Conservation (phyloP, 2,113 vertebrate species). For the Antechinus flavipes region DNA sequence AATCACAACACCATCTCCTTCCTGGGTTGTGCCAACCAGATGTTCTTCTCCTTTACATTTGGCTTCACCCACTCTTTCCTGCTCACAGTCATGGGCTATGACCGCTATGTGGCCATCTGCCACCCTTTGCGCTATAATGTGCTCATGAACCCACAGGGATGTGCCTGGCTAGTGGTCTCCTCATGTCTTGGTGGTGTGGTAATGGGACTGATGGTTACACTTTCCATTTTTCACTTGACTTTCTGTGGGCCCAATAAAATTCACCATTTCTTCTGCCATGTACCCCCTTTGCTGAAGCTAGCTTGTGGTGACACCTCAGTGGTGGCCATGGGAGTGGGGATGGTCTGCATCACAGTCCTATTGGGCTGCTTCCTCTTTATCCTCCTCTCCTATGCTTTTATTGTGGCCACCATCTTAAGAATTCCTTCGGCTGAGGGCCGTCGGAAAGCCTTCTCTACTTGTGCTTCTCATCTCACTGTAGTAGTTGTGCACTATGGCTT, state of each 20-base stretch:
- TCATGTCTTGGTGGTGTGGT: constrained; percentile 60
- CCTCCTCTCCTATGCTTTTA: constrained; percentile 36
- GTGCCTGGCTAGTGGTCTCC: constrained; percentile 34
- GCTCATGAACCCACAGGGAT: constrained; percentile 44
- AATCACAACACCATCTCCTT: constrained; percentile 4
- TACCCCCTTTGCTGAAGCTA: constrained; percentile 62
- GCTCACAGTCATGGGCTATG: constrained; percentile 51
- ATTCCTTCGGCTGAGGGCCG: constrained; percentile 58
- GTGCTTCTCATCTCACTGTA: constrained; percentile 68
- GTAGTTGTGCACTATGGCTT: constrained; percentile 65
- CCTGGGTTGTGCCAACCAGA: constrained; percentile 47
- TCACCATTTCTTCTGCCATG: constrained; percentile 59
- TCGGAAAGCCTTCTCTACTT: constrained; percentile 69
- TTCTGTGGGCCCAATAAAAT: constrained; percentile 66
- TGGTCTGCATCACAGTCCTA: constrained; percentile 55
- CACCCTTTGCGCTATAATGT: constrained; percentile 45
- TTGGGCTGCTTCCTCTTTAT: constrained; percentile 41
- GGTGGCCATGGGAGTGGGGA: constrained; percentile 30
- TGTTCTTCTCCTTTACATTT: constrained; percentile 65
- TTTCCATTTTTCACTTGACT: constrained; percentile 43
- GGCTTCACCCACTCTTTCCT: constrained; percentile 64
- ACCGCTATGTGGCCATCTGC: constrained; percentile 61
- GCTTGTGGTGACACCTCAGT: constrained; percentile 43
- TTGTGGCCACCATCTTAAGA: constrained; percentile 54
- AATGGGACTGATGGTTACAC: constrained; percentile 56